These are phyloP conservation scores for Theretra japonica DNA, from an alignment of 2,888 invertebrate genomes.

Conservation along the genomic window DNA sequence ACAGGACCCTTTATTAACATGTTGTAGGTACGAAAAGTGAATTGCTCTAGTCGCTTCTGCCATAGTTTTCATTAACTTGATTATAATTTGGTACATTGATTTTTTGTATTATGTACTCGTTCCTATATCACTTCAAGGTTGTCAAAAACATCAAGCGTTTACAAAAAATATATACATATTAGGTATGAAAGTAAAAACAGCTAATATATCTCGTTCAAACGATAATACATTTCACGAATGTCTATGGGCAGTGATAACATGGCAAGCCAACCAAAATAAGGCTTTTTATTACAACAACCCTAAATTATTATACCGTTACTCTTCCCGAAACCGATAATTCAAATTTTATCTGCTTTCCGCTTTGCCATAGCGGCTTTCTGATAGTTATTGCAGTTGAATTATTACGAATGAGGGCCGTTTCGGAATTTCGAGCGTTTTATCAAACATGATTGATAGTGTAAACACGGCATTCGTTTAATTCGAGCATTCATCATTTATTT, in stretches of 20 bases:
- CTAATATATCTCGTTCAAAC: neutral
- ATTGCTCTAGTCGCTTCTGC: too few species aligned
- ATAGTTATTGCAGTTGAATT: conserved; percentile 47
- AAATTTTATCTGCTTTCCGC: conserved; percentile 46
- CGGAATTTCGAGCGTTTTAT: conserved; percentile 40
- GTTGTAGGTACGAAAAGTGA: too few species aligned
- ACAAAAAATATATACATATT: too few species aligned
- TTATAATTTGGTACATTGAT: too few species aligned
- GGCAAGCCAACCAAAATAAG: conserved; percentile 19
- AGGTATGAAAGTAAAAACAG: neutral
- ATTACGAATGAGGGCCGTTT: conserved; percentile 42
- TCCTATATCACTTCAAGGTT: too few species aligned
- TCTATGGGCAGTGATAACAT: neutral
- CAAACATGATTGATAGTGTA: conserved; percentile 41
- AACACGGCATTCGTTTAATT: conserved; percentile 30
- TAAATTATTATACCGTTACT: conserved; percentile 22
- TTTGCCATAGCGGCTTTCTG: conserved; percentile 36
- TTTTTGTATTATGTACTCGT: too few species aligned
- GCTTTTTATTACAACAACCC: conserved; percentile 15
- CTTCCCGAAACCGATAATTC: conserved; percentile 42
- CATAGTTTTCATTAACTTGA: too few species aligned
- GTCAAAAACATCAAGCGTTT: too few species aligned
- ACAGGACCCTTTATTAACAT: too few species aligned
- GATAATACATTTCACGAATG: neutral
- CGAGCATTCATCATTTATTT: conserved; percentile 6